These are phyloP conservation scores for Ophion slaviceki DNA, from an alignment of 2,888 invertebrate genomes.

Conservation along the genomic window DNA sequence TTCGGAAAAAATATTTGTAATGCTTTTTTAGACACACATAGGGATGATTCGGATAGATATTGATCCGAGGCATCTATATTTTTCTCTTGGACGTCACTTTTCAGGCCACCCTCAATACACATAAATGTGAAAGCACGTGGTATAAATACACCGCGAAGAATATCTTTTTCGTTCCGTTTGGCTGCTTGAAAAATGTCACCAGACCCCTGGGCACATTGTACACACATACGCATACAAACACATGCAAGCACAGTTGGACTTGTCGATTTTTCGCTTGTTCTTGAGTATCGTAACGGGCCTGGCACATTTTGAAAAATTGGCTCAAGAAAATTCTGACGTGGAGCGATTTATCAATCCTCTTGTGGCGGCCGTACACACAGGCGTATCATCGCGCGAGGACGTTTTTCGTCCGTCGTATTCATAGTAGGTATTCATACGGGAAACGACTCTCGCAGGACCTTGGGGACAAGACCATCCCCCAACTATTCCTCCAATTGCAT, in stretches of 20 bases:
- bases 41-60: no score
- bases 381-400: conserved; percentile 55
- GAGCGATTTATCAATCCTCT: conserved; percentile 80
- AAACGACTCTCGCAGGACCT: conserved; percentile 61
- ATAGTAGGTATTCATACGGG: conserved; percentile 61
- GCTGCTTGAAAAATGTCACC: conserved; percentile 80
- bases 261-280: conserved; percentile 71
- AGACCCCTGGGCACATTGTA: not conserved
- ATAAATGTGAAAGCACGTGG: not conserved
- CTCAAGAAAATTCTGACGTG: conserved; percentile 79
- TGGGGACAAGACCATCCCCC: conserved; percentile 63
- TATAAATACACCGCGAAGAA: not conserved
- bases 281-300: conserved; percentile 64
- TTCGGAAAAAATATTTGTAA: not conserved
- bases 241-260: conserved; percentile 39
- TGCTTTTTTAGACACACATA: not conserved
- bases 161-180: conserved; percentile 76
- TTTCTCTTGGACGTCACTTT: not conserved
- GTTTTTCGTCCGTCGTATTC: conserved; percentile 44
- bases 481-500: conserved; percentile 6
- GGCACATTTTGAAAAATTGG: conserved; percentile 80
- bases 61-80: not conserved
- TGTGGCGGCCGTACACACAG: conserved; percentile 47
- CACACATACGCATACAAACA: not conserved
- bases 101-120: not conserved